These are phyloP conservation scores for Sceloporus tristichus DNA, from an alignment of 2,113 vertebrate genomes.

Conservation along the genomic window DNA sequence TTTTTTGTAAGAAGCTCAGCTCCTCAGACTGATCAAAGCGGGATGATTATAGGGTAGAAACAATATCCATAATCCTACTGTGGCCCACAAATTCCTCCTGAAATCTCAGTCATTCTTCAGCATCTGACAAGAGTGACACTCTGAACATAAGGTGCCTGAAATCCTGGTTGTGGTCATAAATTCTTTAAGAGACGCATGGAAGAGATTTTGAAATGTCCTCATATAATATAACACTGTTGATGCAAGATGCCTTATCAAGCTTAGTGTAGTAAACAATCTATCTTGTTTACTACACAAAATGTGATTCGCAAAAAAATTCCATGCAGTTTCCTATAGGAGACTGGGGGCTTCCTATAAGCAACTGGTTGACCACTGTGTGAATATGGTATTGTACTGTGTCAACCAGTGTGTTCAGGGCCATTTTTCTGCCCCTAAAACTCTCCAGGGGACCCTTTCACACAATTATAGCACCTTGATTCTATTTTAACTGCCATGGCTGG, in stretches of 20 bases:
- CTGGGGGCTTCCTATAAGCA: too few relatives aligned
- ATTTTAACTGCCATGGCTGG: too few relatives aligned
- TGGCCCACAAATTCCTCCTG: not conserved
- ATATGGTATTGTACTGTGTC: too few relatives aligned
- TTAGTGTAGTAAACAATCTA: not conserved
- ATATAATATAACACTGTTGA: not conserved
- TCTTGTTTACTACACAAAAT: not conserved
- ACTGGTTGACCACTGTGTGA: too few relatives aligned
- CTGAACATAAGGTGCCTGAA: not conserved
- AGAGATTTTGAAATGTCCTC: not conserved
- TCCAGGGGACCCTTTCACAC: too few relatives aligned
- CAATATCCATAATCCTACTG: slow-evolving; percentile 12
- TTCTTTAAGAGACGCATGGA: not conserved
- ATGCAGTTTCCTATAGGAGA: too few relatives aligned
- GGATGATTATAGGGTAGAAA: slow-evolving; percentile 49
- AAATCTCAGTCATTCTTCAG: not conserved
- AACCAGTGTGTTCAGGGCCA: too few relatives aligned
- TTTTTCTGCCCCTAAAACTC: too few relatives aligned
- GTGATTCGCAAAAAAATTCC: not conserved
- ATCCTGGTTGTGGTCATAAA: not conserved
- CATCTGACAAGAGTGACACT: not conserved
- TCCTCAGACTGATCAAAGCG: slow-evolving; percentile 61
- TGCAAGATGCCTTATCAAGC: too few relatives aligned
- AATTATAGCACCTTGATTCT: too few relatives aligned
- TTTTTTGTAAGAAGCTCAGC: slow-evolving; percentile 58